These are phyloP conservation scores for Escarpia spicata DNA, from an alignment of 2,888 invertebrate species.

Conservation along the genomic window DNA sequence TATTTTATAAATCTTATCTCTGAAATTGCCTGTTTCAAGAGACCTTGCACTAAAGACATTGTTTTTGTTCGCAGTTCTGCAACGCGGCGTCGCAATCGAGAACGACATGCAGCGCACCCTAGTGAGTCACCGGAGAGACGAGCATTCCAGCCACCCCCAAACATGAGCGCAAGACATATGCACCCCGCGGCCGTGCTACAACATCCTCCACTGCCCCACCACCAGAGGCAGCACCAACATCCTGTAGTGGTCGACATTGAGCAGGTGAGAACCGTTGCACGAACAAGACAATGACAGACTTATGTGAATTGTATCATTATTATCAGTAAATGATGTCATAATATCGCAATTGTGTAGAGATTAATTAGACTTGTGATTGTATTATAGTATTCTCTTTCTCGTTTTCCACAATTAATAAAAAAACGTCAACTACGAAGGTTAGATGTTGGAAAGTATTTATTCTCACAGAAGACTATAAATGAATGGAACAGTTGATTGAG, in stretches of 20 bases:
- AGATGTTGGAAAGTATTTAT: too few species aligned
- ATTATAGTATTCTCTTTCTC: too few species aligned
- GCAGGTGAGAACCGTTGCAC: neutral
- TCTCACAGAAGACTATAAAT: too few species aligned
- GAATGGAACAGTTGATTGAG: too few species aligned
- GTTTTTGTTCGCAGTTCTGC: neutral
- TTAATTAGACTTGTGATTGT: too few species aligned
- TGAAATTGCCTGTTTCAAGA: neutral
- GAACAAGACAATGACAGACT: neutral
- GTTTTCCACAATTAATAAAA: too few species aligned
- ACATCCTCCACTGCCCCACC: neutral
- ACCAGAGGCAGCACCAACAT: constrained; percentile 16
- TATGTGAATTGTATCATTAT: too few species aligned
- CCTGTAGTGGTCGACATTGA: neutral
- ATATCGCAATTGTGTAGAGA: too few species aligned
- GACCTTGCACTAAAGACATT: neutral
- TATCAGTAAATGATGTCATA: too few species aligned
- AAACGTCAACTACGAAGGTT: too few species aligned
- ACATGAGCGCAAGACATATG: neutral
- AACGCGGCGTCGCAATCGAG: neutral
- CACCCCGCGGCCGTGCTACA: neutral
- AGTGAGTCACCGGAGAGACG: constrained; percentile 9
- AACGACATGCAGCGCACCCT: neutral
- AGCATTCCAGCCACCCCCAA: constrained; percentile 16
- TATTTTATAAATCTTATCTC: neutral